Evolutionary conservation across 1,140 invertebrate genomes (phyloP).

Genomic region (Orchesella cincta): DNA sequence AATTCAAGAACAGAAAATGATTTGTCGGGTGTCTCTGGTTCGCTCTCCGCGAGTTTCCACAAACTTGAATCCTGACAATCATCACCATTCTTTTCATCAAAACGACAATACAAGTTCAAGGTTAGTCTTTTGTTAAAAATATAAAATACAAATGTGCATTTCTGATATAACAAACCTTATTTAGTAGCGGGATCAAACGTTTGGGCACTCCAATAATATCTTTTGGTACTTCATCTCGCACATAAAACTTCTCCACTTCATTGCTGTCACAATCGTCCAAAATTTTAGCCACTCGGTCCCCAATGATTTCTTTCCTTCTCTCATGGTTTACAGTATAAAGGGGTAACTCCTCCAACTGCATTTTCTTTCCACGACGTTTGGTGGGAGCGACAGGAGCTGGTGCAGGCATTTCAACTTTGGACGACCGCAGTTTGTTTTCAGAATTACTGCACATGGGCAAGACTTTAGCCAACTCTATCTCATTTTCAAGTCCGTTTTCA

Average conservation of each 20-base stretch:
- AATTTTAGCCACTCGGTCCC: conserved; percentile 27
- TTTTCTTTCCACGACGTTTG: conserved; percentile 59
- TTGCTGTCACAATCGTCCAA: conserved; percentile 25
- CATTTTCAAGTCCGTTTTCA: conserved; percentile 40
- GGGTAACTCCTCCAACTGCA: conserved; percentile 52
- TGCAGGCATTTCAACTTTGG: neutral
- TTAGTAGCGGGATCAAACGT: neutral
- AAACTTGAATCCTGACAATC: conserved; percentile 24
- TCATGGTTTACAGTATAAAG: conserved; percentile 14
- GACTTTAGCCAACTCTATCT: conserved; percentile 54
- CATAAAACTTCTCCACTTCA: conserved; percentile 11
- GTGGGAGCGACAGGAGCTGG: conserved; percentile 42
- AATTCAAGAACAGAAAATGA: neutral
- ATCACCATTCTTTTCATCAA: too few relatives aligned
- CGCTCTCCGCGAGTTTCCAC: conserved; percentile 9
- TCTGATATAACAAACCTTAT: conserved; percentile 18
- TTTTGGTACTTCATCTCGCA: conserved; percentile 13
- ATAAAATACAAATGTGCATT: neutral
- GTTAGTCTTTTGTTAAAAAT: too few relatives aligned
- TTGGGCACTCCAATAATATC: conserved; percentile 4
- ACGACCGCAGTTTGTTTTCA: neutral
- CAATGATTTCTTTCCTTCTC: conserved; percentile 19
- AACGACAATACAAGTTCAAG: too few relatives aligned
- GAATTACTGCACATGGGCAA: conserved; percentile 47
- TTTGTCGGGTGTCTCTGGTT: neutral